These are phyloP conservation scores for Trachelipus rathkii DNA, from an alignment of 1,140 invertebrate genomes.

Conservation along the genomic window DNA sequence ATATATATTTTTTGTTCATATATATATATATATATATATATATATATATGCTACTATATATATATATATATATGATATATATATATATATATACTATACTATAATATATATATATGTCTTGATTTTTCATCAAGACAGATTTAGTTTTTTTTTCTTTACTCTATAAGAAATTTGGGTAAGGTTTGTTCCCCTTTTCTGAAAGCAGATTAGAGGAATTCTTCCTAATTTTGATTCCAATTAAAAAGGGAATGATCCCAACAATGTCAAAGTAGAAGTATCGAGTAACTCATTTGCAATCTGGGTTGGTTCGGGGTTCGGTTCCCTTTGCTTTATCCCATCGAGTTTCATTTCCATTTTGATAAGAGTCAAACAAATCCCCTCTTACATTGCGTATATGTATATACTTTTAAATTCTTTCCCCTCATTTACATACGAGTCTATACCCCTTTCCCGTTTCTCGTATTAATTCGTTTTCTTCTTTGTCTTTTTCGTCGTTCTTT, in stretches of 20 bases:
- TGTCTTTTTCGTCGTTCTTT: background rate
- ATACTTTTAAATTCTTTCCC: constrained; percentile 9
- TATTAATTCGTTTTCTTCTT: background rate
- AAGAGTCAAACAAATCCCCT: constrained; percentile 1
- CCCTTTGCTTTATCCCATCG: background rate
- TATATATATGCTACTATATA: too few species aligned
- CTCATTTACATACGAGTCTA: background rate
- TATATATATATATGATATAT: too few species aligned
- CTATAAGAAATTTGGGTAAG: background rate
- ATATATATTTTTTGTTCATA: too few species aligned
- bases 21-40: too few species aligned
- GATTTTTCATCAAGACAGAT: too few species aligned
- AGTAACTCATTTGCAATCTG: constrained; percentile 1
- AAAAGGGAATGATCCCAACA: background rate
- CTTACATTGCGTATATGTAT: background rate
- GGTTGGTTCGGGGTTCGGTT: too few species aligned
- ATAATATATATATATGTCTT: too few species aligned
- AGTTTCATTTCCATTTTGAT: constrained; percentile 9
- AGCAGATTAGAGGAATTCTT: background rate
- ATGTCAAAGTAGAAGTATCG: constrained; percentile 8
- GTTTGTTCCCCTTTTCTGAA: background rate
- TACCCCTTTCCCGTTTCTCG: background rate
- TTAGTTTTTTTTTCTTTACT: too few species aligned
- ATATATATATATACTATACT: too few species aligned
- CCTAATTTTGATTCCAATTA: constrained; percentile 8